Evolutionary conservation across 2,797 vertebrate genomes (phyloP).

Genomic region (Coregonus ussuriensis): DNA sequence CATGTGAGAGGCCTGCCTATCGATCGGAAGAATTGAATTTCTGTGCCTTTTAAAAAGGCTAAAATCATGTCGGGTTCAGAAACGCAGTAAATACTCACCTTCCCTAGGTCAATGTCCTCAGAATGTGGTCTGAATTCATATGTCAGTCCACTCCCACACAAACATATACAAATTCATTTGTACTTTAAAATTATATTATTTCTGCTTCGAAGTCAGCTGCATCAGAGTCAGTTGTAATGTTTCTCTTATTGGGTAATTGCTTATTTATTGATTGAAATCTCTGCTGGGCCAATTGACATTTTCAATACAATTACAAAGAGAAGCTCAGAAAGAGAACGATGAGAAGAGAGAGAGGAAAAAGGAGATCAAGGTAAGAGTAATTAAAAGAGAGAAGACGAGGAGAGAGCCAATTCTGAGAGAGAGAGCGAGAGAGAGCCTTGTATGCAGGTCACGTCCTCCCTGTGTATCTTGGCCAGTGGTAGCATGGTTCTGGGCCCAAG

Average conservation of each 20-base stretch:
- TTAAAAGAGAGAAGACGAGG: background rate
- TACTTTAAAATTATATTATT: background rate
- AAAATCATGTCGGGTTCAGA: background rate
- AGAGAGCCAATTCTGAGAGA: slow-evolving; percentile 7
- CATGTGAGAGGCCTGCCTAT: background rate
- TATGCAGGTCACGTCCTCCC: background rate
- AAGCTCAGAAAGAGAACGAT: background rate
- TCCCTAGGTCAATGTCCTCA: background rate
- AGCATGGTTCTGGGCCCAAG: slow-evolving; percentile 1
- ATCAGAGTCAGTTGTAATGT: background rate
- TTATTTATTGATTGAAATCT: background rate
- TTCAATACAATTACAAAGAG: slow-evolving; percentile 1
- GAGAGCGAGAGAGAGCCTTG: slow-evolving; percentile 3
- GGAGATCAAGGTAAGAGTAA: background rate
- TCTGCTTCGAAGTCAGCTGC: background rate
- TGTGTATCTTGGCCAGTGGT: slow-evolving; percentile 17
- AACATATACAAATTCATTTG: background rate
- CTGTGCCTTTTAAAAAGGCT: background rate
- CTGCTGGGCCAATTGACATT: slow-evolving; percentile 5
- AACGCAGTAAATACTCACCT: background rate
- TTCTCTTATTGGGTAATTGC: background rate
- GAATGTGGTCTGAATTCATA: background rate
- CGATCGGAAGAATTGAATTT: slow-evolving; percentile 24
- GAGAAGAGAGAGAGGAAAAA: background rate
- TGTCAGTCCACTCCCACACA: background rate